Evolutionary conservation across 2,113 vertebrate genomes (phyloP), one percentile per base, ranked within the genome.

Genomic region (Sylvilagus bachmani): DNA sequence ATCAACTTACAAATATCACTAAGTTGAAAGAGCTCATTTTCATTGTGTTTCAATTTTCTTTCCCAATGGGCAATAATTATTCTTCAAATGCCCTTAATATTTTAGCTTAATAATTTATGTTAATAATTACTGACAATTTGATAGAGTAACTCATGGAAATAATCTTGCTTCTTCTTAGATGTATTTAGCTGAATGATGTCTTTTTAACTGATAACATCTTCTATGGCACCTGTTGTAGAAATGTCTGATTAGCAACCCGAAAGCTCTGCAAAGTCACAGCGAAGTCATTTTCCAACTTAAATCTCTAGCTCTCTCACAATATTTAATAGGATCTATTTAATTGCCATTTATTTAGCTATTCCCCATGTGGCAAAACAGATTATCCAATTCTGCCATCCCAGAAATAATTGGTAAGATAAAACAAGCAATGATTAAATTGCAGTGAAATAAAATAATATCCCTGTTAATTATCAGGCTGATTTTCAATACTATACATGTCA

Each of bases 371-470:
- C 22, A 89, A 93, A 6, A 85, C 3, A 86, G 69, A 95, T 86
- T 82, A 92, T 79, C 69, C 36, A 95, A 64, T 87, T 93, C 94
- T 86, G 5, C 11, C 86, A 36, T 83, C 14, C 14, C 31, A 55
- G 36, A 84, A 83, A 71, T 74, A 95, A 84, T 73, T 89, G 75
- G 36, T 73, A 94, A 94, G 29, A 74, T 74, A 91, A 96, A 75
- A 61, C 21, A 93, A 91, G 33, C n/a, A 73, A 69, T 0, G 11
- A 88, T 69, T 92, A 94, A 86, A 91, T 33, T 93, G 16, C 21
- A 87, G 10, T 86, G n/a, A 94, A 92, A 91, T 86, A 55, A 96
- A 94, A 49, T 58, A 86, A 53, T 84, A 73, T 73, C 5, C 25
- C 33, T 91, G 10, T 29, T 96, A 96, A 95, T 86, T 88, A 81